phyloP scores from a whole-genome alignment of 2,113 vertebrate genomes.

The Lepisosteus osseus region DNA sequence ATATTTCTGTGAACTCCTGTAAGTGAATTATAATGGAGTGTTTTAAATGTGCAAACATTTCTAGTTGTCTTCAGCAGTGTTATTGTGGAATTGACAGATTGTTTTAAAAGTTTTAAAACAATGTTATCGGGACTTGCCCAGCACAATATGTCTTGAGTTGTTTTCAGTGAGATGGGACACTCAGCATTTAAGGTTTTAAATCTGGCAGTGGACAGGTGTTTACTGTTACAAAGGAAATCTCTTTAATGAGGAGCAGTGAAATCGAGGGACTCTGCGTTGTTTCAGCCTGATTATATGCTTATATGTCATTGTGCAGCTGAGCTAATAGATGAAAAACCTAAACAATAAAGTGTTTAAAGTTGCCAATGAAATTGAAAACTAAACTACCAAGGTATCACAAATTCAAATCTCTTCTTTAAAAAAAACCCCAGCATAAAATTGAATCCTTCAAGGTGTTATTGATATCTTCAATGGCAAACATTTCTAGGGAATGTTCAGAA shows the following conservation, averaged over 20 bases:
- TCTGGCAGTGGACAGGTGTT: slow-evolving; percentile 8
- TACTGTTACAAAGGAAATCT: slow-evolving; percentile 20
- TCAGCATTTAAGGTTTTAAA: background rate
- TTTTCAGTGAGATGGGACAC: background rate
- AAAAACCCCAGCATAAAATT: too few species aligned
- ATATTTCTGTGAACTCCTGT: too few species aligned
- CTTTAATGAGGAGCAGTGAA: slow-evolving; percentile 12
- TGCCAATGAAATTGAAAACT: background rate
- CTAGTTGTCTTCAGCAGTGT: background rate
- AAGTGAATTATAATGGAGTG: too few species aligned
- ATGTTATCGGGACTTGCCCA: background rate
- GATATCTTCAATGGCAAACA: too few species aligned
- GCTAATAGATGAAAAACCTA: background rate
- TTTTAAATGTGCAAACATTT: background rate
- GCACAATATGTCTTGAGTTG: background rate
- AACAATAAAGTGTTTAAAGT: background rate
- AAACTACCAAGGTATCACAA: background rate
- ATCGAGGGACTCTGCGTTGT: slow-evolving; percentile 16
- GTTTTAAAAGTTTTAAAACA: slow-evolving; percentile 16
- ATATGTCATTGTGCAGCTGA: background rate
- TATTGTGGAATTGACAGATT: slow-evolving; percentile 7
- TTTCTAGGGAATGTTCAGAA: too few species aligned
- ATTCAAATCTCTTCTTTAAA: too few species aligned
- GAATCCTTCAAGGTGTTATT: too few species aligned
- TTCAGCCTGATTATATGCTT: slow-evolving; percentile 6